Percentiles rank a stretch among this genome's conserved stretches.
Conservation (phyloP, 2,888 invertebrate species). For the Tiphia femorata region DNA sequence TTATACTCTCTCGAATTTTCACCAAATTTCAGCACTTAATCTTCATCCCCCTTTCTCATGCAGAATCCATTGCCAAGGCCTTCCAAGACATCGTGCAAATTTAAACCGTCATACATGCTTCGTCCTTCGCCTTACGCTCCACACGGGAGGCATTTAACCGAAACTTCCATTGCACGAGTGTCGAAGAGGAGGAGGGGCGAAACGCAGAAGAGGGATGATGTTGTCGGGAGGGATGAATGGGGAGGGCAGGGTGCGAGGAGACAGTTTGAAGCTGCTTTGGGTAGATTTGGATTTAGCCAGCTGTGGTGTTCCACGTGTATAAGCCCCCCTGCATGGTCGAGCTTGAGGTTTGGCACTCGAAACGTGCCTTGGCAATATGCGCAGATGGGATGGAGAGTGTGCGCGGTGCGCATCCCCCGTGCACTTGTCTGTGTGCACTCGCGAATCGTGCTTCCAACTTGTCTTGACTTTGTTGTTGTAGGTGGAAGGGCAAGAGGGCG, state of each 20-base stretch:
- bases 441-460: too few relatives aligned
- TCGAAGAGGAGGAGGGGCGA: not conserved
- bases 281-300: conserved; percentile 42
- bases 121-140: conserved; percentile 13
- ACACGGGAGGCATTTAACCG: conserved; percentile 24
- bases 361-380: conserved; percentile 30
- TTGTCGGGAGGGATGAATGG: conserved; percentile 12
- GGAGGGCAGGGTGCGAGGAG: not conserved
- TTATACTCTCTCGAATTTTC: too few relatives aligned
- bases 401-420: not conserved
- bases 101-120: not conserved
- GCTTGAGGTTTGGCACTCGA: conserved; percentile 40
- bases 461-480: too few relatives aligned
- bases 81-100: not conserved
- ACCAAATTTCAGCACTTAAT: not conserved
- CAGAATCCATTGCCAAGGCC: too few relatives aligned
- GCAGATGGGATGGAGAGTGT: not conserved
- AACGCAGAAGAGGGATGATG: not conserved
- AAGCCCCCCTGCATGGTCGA: conserved; percentile 24
- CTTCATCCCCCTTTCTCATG: not conserved
- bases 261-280: conserved; percentile 16
- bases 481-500: too few relatives aligned
- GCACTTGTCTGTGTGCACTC: not conserved
- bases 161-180: conserved; percentile 6
- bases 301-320: conserved; percentile 38